Base-by-base conservation (phyloP, 2,797 vertebrate genomes). In the Calcarius lapponicus region DNA sequence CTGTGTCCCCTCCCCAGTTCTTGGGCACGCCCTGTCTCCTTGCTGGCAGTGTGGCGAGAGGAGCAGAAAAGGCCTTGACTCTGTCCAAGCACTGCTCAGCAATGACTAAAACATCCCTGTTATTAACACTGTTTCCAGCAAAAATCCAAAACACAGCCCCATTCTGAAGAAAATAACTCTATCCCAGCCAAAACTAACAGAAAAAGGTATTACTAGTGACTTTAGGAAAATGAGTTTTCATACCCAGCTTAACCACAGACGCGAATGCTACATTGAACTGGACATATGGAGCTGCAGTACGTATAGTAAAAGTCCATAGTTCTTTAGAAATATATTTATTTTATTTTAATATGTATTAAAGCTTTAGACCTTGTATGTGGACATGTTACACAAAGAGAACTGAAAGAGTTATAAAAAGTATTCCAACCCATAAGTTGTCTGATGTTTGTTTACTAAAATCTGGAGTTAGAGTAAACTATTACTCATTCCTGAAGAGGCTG, bases 31-130 rank as follows among this genome's bases (percentile, higher is more conserved):
- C 7, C 18, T 13, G 12, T 7, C 34, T 81, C 48, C 48, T 61
- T 3, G 0, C 18, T 36, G 22, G 4, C 10, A 18, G 12, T 5
- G 15, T 12, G 18, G 15, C 0, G 0, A 42, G 26, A 81, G 10
- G 48, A 42, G n/a, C 17, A 65, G 57, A 64, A 78, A 38, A 26
- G 15, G 25, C 29, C 14, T 51, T 31, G 43, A 24, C 8, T 31
- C 10, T 28, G 7, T 12, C 4, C 7, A 24, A 47, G 31, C 12
- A 6, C 31, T 61, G 45, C 38, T 65, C 58, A 53, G 29, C 17
- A 32, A 38, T 31, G 50, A 25, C 21, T 22, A 34, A 83, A 58
- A 14, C 10, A 34, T 58, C 17, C 25, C 29, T 32, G 10, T 10
- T 53, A 47, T 15, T 16, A 47, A 8, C 15, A 26, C 2, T 15